Base-by-base conservation (phyloP, 1,140 invertebrate species). In the Drosophila yakuba region DNA sequence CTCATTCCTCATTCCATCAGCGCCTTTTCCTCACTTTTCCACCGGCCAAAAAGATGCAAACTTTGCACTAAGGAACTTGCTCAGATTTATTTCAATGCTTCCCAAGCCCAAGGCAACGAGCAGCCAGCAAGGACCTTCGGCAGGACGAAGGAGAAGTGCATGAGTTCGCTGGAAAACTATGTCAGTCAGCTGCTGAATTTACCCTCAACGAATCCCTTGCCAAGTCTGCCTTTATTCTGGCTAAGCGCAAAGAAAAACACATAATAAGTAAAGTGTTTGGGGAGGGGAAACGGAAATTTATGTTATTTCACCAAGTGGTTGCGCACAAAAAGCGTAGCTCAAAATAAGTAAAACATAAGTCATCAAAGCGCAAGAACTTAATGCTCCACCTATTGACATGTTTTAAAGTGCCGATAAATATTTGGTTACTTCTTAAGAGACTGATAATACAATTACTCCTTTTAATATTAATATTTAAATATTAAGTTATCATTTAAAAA, bases 41-140 rank as follows among this genome's bases (percentile, higher is more conserved):
- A 55, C 45, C 15, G 28, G 47, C 51, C 32, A 64, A 75, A 75
- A 66, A 66, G 28, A 50, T 35, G 50, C 50, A 74, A 86, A 88
- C 58, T 88, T 86, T 82, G 15, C 47, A 55, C 47, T 60, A 85
- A 81, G 58, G 75, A 77, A 68, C 59, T 62, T 52, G 58, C 62
- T 73, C 71, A 83, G 83, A 88, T 86, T 86, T 86, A 86, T 86
- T 88, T 88, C 75, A 86, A 84, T 79, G 74, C 62, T 61, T 39
- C 12, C 36, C 66, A 47, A n/a, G 67, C 67, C 67, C 67, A 48
- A 71, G 64, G 64, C 64, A 47, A 38, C 50, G 36, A 62, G 48
- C 61, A 43, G 38, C 38, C 43, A 36, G 62, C 55, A 57, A 67
- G 62, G 61, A 75, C 73, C 64, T 75, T 60, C 36, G 71, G 60